These are phyloP conservation scores for Antheraea yamamai DNA, from an alignment of 2,888 invertebrate species.

Conservation along the genomic window DNA sequence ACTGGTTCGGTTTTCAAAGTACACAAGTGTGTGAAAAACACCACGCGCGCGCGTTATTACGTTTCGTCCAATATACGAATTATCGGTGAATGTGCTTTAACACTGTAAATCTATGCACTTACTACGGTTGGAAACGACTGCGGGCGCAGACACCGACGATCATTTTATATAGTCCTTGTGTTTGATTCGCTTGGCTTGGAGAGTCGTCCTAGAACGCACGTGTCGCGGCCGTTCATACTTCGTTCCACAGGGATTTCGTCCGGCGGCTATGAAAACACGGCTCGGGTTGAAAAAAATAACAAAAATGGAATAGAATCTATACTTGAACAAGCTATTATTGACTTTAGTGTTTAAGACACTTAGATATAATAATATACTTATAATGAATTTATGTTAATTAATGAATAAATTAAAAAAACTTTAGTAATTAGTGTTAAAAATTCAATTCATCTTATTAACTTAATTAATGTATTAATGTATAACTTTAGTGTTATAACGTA, in stretches of 20 bases:
- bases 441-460: no score
- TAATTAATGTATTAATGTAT: no score
- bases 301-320: neutral
- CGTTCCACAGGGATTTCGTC: conserved; percentile 22
- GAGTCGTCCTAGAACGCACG: conserved; percentile 40
- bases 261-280: neutral
- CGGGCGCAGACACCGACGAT: conserved; percentile 42
- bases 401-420: no score
- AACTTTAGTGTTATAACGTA: no score
- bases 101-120: conserved; percentile 42
- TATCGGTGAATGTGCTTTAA: conserved; percentile 26
- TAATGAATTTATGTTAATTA: no score
- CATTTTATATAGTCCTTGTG: conserved; percentile 66
- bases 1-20: neutral
- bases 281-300: neutral
- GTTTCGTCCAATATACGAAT: conserved; percentile 20
- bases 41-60: conserved; percentile 31
- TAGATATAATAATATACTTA: no score
- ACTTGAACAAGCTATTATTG: no score
- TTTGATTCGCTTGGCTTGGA: conserved; percentile 36
- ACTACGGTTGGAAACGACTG: conserved; percentile 50
- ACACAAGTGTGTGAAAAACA: conserved; percentile 21
- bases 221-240: conserved; percentile 28
- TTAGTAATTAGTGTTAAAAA: no score
- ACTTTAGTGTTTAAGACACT: no score